Conservation (phyloP, 1,140 invertebrate species). For the Zaprionus capensis region DNA sequence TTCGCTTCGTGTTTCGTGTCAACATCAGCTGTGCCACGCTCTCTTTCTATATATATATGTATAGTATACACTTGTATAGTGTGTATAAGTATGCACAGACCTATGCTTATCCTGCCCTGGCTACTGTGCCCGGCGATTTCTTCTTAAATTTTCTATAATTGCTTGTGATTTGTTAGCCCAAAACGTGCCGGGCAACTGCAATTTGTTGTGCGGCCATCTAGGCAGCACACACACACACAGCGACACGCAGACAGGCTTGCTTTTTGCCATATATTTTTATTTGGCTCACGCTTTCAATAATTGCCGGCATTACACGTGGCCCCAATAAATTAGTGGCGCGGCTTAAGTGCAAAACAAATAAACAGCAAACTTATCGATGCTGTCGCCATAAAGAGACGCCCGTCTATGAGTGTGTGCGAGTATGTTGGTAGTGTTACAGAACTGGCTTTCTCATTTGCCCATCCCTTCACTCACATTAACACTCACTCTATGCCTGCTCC, state of each 20-base stretch:
- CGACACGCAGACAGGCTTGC: slow-evolving; percentile 14
- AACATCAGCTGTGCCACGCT: slow-evolving; percentile 66
- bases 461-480: neutral
- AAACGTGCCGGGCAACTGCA: slow-evolving; percentile 78
- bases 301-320: slow-evolving; percentile 80
- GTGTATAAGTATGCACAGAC: neutral
- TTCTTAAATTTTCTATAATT: slow-evolving; percentile 82
- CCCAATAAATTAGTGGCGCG: slow-evolving; percentile 71
- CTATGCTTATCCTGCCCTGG: slow-evolving; percentile 10
- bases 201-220: slow-evolving; percentile 61
- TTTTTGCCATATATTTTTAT: slow-evolving; percentile 75
- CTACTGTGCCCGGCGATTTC: slow-evolving; percentile 57
- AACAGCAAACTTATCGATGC: slow-evolving; percentile 48
- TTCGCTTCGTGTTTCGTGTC: slow-evolving; percentile 68
- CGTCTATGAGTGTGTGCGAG: neutral
- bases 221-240: slow-evolving; percentile 1
- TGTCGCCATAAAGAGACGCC: slow-evolving; percentile 31
- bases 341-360: slow-evolving; percentile 64
- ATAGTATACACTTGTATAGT: neutral
- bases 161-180: slow-evolving; percentile 81
- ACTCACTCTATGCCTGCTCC: neutral
- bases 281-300: slow-evolving; percentile 82
- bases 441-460: neutral
- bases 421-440: neutral
- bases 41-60: neutral